Evolutionary conservation across 1,140 invertebrate genomes (phyloP), one percentile per base, ranked within the genome.

Genomic region (Drosophila biarmipes): DNA sequence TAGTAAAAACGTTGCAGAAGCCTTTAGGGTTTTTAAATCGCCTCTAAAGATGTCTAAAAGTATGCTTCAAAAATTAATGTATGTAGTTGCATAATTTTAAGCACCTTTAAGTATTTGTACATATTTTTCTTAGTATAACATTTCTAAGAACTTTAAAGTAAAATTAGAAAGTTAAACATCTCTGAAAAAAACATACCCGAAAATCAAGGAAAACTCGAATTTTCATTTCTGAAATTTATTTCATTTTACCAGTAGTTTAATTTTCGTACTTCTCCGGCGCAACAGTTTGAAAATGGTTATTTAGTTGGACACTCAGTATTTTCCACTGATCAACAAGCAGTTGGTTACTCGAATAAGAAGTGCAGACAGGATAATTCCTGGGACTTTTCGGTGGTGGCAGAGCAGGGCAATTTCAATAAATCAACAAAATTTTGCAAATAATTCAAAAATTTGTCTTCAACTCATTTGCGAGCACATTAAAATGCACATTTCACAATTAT

Each of bases 211-310:
- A 29, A 49, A 54, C 14, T 2, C 5, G n/a, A 11, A 42, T 40
- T 38, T 12, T 14, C 6, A 27, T 12, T 45, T 35, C 31, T 38
- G 4, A 4, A 14, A 42, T 34, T 17, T 12, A 29, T 42, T 21
- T 15, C 11, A 19, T 29, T 40, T 19, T 5, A 4, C 27, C 31
- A 15, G 0, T 17, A 51, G 43, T 64, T 49, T 38, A 6, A 40
- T 52, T 67, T 48, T 19, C 8, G 14, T 15, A 31, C 21, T 31
- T 24, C 29, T 51, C 14, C 29, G 15, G 64, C 58, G 82, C 86
- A 81, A 85, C 84, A 89, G 84, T 78, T 86, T 51, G 66, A 76
- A 76, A 78, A 78, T 76, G 48, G 74, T 74, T 74, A 78, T 89
- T 79, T 68, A 85, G 67, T 40, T 40, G 14, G 11, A 35, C n/a